A percentile compares a stretch with the other conserved stretches of the same genome.
Conservation (phyloP, 2,113 vertebrate species). For the Salvelinus namaycush region DNA sequence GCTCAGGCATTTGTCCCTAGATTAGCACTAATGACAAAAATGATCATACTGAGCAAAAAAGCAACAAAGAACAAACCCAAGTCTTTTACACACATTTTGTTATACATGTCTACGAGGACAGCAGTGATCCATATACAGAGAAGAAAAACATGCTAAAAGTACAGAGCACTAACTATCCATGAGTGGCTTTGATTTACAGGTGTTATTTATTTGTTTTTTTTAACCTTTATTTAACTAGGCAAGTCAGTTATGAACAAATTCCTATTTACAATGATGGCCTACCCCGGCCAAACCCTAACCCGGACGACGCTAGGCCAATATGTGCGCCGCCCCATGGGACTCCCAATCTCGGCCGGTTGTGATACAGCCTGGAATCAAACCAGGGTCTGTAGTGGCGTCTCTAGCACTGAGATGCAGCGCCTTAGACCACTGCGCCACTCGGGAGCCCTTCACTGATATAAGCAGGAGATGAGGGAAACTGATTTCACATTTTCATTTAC, state of each 20-base stretch:
- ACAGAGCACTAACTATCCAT: conserved; percentile 1
- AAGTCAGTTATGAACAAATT: too few relatives aligned
- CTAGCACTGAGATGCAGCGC: too few relatives aligned
- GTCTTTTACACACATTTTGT: conserved; percentile 64
- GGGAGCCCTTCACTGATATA: too few relatives aligned
- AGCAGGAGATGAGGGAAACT: background rate
- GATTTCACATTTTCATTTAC: background rate
- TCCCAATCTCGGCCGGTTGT: too few relatives aligned
- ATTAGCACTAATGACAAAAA: conserved; percentile 71
- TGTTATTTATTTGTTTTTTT: background rate
- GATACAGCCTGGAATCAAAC: too few relatives aligned
- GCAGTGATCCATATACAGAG: conserved; percentile 53
- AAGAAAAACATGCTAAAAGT: conserved; percentile 31
- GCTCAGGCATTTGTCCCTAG: conserved; percentile 61
- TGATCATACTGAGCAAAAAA: conserved; percentile 59
- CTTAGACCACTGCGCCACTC: too few relatives aligned
- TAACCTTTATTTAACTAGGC: too few relatives aligned
- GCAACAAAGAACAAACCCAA: conserved; percentile 54
- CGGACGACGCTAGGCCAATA: too few relatives aligned
- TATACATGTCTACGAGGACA: conserved; percentile 54
- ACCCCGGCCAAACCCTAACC: too few relatives aligned
- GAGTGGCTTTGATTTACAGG: background rate
- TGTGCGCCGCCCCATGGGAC: too few relatives aligned
- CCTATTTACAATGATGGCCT: too few relatives aligned
- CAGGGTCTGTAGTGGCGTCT: too few relatives aligned